phyloP scores from a whole-genome alignment of 1,140 invertebrate genomes.

The Mercenaria mercenaria region DNA sequence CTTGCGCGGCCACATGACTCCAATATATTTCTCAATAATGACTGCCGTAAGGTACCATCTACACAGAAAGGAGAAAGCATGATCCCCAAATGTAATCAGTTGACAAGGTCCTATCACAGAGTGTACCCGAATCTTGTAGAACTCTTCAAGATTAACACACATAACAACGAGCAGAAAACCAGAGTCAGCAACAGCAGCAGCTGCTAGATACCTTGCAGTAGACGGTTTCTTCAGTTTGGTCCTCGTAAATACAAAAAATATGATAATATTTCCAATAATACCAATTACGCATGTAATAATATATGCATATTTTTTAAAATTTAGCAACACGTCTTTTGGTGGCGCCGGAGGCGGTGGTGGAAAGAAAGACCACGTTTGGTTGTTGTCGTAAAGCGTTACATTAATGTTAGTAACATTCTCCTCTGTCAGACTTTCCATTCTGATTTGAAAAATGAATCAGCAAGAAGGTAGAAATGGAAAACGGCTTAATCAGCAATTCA shows the following conservation, averaged over 20 bases:
- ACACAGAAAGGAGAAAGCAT: slow-evolving; percentile 75
- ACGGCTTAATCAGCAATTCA: no score
- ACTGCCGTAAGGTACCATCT: slow-evolving; percentile 81
- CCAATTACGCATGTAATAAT: slow-evolving; percentile 87
- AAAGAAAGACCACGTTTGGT: not conserved
- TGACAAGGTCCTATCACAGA: slow-evolving; percentile 70
- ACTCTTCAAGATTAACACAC: slow-evolving; percentile 59
- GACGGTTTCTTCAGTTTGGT: slow-evolving; percentile 88
- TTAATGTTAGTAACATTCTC: not conserved
- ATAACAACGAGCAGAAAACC: slow-evolving; percentile 85
- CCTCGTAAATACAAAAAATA: slow-evolving; percentile 88
- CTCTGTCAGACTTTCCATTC: no score
- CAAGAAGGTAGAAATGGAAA: no score
- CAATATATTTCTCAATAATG: slow-evolving; percentile 79
- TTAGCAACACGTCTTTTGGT: slow-evolving; percentile 12
- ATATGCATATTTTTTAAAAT: slow-evolving; percentile 53
- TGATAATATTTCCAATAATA: slow-evolving; percentile 87
- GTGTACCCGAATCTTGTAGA: slow-evolving; percentile 60
- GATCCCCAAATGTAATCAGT: slow-evolving; percentile 72
- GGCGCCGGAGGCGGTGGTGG: not conserved
- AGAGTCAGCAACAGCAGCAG: slow-evolving; percentile 87
- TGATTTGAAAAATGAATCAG: no score
- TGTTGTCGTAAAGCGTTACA: not conserved
- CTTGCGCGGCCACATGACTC: slow-evolving; percentile 76
- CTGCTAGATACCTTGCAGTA: slow-evolving; percentile 88